A percentile compares a stretch with the other conserved stretches of the same genome.
phyloP scores from a whole-genome alignment of 2,113 vertebrate genomes.

The Neotragus moschatus region DNA sequence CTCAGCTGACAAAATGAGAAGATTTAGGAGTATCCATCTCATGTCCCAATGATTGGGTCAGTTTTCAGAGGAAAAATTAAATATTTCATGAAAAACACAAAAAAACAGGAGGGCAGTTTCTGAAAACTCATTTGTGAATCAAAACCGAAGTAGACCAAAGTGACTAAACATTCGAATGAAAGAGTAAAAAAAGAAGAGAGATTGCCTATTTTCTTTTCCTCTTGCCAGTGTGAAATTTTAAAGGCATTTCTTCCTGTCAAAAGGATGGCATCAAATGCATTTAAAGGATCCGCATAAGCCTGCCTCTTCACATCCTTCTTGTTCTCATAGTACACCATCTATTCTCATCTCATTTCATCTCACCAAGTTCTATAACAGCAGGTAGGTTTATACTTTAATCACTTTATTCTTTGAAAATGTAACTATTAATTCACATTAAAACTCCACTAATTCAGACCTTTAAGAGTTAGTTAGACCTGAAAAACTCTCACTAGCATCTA shows the following conservation, averaged over 20 bases:
- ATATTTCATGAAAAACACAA: constrained; percentile 8
- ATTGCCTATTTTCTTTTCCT: not conserved
- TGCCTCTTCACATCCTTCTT: constrained; percentile 36
- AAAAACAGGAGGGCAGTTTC: not conserved
- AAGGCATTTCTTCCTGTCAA: constrained; percentile 23
- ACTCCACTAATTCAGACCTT: not conserved
- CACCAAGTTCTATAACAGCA: not conserved
- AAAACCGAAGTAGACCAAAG: constrained; percentile 33
- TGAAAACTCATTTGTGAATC: constrained; percentile 47
- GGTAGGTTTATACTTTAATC: not conserved
- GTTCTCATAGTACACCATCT: not conserved
- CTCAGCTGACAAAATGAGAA: not conserved
- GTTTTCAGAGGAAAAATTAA: constrained; percentile 24
- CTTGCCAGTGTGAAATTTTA: not conserved
- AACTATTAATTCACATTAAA: not conserved
- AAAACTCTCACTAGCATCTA: not conserved
- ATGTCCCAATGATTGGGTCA: not conserved
- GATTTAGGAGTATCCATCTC: not conserved
- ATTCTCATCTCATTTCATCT: not conserved
- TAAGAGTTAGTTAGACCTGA: not conserved
- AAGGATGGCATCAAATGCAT: constrained; percentile 14
- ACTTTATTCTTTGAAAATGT: not conserved
- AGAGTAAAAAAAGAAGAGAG: constrained; percentile 37
- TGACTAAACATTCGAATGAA: constrained; percentile 51
- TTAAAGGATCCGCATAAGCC: constrained; percentile 37